Base-by-base conservation (phyloP, 2,797 vertebrate genomes). In the Anguilla megastoma region DNA sequence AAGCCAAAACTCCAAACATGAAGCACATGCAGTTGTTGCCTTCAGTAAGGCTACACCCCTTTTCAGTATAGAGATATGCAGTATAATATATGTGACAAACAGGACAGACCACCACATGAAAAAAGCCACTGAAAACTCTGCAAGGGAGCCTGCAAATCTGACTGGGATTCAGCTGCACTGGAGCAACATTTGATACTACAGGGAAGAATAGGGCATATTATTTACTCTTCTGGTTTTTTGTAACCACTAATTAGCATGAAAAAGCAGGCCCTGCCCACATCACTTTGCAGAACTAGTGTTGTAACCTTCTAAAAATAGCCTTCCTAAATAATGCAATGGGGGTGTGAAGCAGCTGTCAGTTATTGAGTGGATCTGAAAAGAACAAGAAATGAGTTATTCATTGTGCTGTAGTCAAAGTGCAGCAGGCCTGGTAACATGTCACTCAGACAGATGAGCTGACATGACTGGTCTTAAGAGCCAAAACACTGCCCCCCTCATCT, bases 291-390 rank as follows among this genome's bases (percentile, higher is more conserved):
- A 93, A 93, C 86, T 89, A 91, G 92, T 93, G 93, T 90, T 92
- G 91, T 89, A 88, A 90, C 91, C 87, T 90, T 93, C 95, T 96
- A 97, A 97, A 97, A 95, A 96, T 96, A 97, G 93, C 88, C 88
- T 54, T 92, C 88, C 91, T 96, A 95, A 97, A 97, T 97, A 97
- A 97, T 96, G 94, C 87, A 97, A 90, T 2, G 0, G 18, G 84
- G 91, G 93, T 93, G 94, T 95, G 95, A 95, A 93, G 93, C 91
- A 90, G 93, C 93, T 89, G 94, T 97, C 95, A 96, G 97, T 97
- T 97, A 97, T 97, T 97, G 95, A 97, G 93, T 91, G 91, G 48
- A 89, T 92, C 94, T 94, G 92, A 94, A 95, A 93, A 91, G 95
- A 45, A 96, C 24, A 93, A 94, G 95, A 52, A 88, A 89, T 87